A percentile compares a stretch with the other conserved stretches of the same genome.
Conservation (phyloP, 2,888 invertebrate genomes). For the Pyrrhosoma nymphula region DNA sequence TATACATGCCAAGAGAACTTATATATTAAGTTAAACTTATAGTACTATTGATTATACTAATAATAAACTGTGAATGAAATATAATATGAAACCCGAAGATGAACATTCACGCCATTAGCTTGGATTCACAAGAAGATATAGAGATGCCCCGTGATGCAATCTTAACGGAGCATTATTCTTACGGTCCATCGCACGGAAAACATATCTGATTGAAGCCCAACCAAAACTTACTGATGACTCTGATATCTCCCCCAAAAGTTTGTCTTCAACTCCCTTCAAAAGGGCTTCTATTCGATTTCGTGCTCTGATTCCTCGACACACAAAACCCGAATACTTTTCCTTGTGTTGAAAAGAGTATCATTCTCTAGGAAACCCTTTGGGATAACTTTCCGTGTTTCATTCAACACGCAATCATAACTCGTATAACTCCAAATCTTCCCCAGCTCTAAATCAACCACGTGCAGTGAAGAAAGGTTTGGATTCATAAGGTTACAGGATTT, state of each 20-base stretch:
- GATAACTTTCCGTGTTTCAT: not conserved
- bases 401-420: not conserved
- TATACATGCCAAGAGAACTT: no score
- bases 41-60: no score
- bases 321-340: not conserved
- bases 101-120: no score
- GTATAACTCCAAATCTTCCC: not conserved
- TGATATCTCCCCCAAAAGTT: not conserved
- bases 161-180: not conserved
- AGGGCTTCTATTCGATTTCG: not conserved
- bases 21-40: no score
- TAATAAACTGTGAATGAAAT: no score
- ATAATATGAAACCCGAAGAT: no score
- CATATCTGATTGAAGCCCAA: not conserved
- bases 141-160: not conserved
- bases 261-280: not conserved
- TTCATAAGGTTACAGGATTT: no score
- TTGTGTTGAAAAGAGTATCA: not conserved
- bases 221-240: not conserved
- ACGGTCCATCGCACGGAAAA: not conserved
- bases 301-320: not conserved
- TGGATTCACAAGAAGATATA: not conserved
- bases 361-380: not conserved
- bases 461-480: no score
- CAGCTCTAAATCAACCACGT: no score